Conservation (phyloP, 2,888 invertebrate genomes). For the Drosophila kanekoi region DNA sequence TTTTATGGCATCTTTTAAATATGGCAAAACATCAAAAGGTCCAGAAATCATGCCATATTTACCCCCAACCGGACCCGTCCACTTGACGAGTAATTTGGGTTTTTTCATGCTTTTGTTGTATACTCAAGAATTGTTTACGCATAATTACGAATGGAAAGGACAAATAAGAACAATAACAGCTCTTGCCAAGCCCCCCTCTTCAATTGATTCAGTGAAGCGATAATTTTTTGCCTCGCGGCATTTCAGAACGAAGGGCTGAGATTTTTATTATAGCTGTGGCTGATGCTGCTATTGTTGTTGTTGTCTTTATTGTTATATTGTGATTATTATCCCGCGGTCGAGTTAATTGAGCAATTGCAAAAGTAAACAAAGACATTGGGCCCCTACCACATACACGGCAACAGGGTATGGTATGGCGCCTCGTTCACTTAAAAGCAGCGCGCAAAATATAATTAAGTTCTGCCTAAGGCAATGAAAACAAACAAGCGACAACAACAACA, state of each 20-base stretch:
- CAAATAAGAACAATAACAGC: conserved; percentile 35
- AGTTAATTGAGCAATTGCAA: conserved; percentile 74
- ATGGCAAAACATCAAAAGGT: conserved; percentile 39
- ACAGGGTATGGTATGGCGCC: conserved; percentile 7
- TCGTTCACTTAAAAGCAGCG: conserved; percentile 33
- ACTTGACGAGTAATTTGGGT: conserved; percentile 1
- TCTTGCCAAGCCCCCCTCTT: background rate
- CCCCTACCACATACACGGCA: conserved; percentile 2
- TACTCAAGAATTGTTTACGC: conserved; percentile 51
- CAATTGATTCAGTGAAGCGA: conserved; percentile 27
- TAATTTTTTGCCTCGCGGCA: conserved; percentile 42
- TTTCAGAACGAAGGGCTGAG: conserved; percentile 25
- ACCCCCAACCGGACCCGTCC: background rate
- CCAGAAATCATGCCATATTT: conserved; percentile 12
- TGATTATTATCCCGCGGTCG: conserved; percentile 63
- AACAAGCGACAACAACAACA: conserved; percentile 33
- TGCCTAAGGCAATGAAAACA: conserved; percentile 52
- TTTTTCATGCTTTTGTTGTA: conserved; percentile 29
- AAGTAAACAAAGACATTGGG: conserved; percentile 60
- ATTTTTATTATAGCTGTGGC: conserved; percentile 42
- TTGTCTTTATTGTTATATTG: conserved; percentile 33
- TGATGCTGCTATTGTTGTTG: conserved; percentile 14
- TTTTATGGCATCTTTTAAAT: conserved; percentile 47
- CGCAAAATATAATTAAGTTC: conserved; percentile 64
- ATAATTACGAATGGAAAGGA: conserved; percentile 44